Base-by-base conservation (phyloP, 1,140 invertebrate species). In the Euura lappo region DNA sequence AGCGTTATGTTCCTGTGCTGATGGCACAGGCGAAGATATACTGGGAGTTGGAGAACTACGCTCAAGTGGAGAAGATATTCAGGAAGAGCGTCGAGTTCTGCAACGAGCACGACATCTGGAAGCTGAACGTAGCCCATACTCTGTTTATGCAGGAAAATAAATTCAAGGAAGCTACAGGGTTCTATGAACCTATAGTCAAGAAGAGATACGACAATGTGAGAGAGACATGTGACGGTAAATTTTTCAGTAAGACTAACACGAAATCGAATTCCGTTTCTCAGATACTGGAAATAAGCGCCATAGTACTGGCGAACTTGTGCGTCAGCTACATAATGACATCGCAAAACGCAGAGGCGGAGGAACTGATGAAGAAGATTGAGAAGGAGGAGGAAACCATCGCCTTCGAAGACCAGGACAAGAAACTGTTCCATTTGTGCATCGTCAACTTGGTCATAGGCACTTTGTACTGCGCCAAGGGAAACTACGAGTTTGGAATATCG, bases 1-100 rank as follows among this genome's bases (percentile, higher is more conserved):
- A 97, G 80, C 92, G 93, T 89, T 97, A 93, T 76, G 91, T 99
- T 73, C 98, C 98, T 0, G 96, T 99, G 10, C 90, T 99, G 7
- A 99, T 99, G 98, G 96, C 98, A 3, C 98, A 99, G 87, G 98
- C 98, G 0, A 99, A 98, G 91, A 98, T 99, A 76, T 98, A 98
- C 81, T 99, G 98, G 98, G 97, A 99, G 73, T 90, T 96, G 81
- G 96, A 98, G 83, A 97, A 99, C 84, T 99, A 99, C 83, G 88
- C 92, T 2, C 96, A 98, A 85, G 97, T 98, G 1, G 96, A 98
- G 83, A 96, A 96, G 83, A 96, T 98, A 75, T 98, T 98, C 82
- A 91, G 97, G 43, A 98, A 98, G 85, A 99, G 97, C 68, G 96
- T 97, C 0, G 98, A 99, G 84, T 99, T 99, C 86, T 99, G 98